Conservation (phyloP, 2,113 vertebrate species). For the Lophochroa leadbeateri region DNA sequence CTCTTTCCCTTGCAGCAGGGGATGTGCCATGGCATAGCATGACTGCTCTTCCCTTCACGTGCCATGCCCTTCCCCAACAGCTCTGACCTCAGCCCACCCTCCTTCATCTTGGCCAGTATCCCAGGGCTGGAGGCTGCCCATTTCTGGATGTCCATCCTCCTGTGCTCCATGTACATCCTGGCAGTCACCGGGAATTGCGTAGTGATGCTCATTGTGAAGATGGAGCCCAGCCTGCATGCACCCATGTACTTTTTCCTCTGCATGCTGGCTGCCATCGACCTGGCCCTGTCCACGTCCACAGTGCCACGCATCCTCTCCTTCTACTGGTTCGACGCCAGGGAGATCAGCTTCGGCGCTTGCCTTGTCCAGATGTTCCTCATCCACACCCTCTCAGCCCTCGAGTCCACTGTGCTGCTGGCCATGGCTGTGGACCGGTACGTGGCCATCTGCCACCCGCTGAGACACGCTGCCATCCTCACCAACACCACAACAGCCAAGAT, state of each 20-base stretch:
- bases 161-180: slow-evolving; percentile 56
- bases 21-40: not conserved
- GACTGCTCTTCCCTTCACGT: accelerated
- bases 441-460: slow-evolving; percentile 71
- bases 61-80: slow-evolving; percentile 46
- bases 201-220: slow-evolving; percentile 50
- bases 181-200: slow-evolving; percentile 21
- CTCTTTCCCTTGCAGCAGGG: not conserved
- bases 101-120: slow-evolving; percentile 61
- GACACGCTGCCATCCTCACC: slow-evolving; percentile 51
- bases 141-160: slow-evolving; percentile 41
- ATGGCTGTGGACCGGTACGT: slow-evolving; percentile 73
- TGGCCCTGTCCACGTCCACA: slow-evolving; percentile 55
- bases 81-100: slow-evolving; percentile 2
- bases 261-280: slow-evolving; percentile 66
- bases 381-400: slow-evolving; percentile 60
- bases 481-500: not conserved
- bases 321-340: slow-evolving; percentile 61
- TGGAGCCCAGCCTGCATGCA: slow-evolving; percentile 51
- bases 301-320: slow-evolving; percentile 64
- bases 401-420: slow-evolving; percentile 70
- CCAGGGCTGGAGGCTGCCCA: slow-evolving; percentile 49
- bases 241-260: slow-evolving; percentile 75
- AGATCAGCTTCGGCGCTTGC: slow-evolving; percentile 60
- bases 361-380: slow-evolving; percentile 73